These are phyloP conservation scores for Oncorhynchus masou DNA, from an alignment of 2,113 vertebrate species.

Conservation along the genomic window DNA sequence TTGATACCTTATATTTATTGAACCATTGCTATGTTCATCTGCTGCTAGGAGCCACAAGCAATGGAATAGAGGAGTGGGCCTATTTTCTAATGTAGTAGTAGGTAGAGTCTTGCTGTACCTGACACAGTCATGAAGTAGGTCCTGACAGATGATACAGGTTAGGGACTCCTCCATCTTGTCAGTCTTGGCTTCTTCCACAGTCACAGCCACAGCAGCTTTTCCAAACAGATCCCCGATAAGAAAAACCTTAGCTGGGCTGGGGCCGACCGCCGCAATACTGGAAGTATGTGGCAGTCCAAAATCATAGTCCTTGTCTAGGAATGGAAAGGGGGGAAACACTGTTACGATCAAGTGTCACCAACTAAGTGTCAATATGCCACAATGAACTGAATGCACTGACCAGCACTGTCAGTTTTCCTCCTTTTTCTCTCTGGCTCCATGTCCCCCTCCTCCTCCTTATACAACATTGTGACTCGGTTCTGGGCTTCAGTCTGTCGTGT, in stretches of 20 bases:
- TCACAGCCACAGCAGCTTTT: slow-evolving; percentile 51
- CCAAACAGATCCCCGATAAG: background rate
- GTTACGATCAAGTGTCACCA: no score
- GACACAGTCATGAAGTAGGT: slow-evolving; percentile 90
- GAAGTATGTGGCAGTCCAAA: slow-evolving; percentile 22
- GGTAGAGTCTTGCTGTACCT: slow-evolving; percentile 70
- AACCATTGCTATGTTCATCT: no score
- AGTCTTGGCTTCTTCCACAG: slow-evolving; percentile 72
- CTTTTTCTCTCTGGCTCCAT: slow-evolving; percentile 80
- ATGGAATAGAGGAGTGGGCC: background rate
- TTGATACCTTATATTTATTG: no score
- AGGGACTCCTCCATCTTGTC: slow-evolving; percentile 96
- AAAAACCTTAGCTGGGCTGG: slow-evolving; percentile 9
- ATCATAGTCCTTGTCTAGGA: slow-evolving; percentile 46
- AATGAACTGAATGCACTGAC: slow-evolving; percentile 44
- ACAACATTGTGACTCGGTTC: slow-evolving; percentile 17
- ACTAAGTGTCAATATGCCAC: no score
- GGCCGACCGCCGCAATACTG: slow-evolving; percentile 3
- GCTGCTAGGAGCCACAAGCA: no score
- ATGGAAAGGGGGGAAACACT: background rate
- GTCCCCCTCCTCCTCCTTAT: slow-evolving; percentile 11
- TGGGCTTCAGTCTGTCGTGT: background rate
- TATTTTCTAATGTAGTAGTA: background rate
- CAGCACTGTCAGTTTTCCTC: slow-evolving; percentile 70
- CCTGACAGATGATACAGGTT: slow-evolving; percentile 95